Evolutionary conservation across 2,888 invertebrate genomes (phyloP).

Genomic region (Aleiodes testaceus): DNA sequence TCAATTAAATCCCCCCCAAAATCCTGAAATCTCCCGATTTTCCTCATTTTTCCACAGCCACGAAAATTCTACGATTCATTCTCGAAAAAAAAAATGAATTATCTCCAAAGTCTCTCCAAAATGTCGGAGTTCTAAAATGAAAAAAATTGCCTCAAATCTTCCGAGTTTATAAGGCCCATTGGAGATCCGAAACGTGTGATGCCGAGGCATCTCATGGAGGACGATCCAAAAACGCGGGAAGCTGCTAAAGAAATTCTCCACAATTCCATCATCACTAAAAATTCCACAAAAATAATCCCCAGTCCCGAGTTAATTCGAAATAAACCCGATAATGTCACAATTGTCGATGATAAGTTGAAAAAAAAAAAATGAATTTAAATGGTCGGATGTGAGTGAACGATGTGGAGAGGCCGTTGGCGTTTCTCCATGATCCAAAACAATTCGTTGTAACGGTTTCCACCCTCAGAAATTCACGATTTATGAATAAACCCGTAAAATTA

Average conservation of each 20-base stretch:
- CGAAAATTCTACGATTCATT: too few relatives aligned
- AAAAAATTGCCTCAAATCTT: not conserved
- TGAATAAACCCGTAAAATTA: constrained; percentile 2
- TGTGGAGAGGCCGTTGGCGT: constrained; percentile 13
- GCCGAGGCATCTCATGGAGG: not conserved
- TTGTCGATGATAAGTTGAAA: not conserved
- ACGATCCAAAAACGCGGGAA: constrained; percentile 43
- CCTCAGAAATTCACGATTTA: not conserved
- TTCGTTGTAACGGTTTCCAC: constrained; percentile 13
- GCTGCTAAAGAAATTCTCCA: not conserved
- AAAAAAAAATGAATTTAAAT: not conserved
- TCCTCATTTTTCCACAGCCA: too few relatives aligned
- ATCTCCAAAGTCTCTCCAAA: not conserved
- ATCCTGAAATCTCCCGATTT: too few relatives aligned
- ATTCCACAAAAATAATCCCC: not conserved
- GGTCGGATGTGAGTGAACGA: not conserved
- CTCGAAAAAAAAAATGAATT: constrained; percentile 1
- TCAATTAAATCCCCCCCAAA: too few relatives aligned
- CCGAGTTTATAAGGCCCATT: not conserved
- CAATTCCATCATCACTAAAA: not conserved
- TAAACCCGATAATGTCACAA: not conserved
- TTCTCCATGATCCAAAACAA: constrained; percentile 15
- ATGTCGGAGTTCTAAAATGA: constrained; percentile 10
- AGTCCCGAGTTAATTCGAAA: not conserved
- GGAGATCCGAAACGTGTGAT: not conserved